These are phyloP conservation scores for Paradoxurus hermaphroditus DNA, from an alignment of 2,113 vertebrate species.

Conservation along the genomic window DNA sequence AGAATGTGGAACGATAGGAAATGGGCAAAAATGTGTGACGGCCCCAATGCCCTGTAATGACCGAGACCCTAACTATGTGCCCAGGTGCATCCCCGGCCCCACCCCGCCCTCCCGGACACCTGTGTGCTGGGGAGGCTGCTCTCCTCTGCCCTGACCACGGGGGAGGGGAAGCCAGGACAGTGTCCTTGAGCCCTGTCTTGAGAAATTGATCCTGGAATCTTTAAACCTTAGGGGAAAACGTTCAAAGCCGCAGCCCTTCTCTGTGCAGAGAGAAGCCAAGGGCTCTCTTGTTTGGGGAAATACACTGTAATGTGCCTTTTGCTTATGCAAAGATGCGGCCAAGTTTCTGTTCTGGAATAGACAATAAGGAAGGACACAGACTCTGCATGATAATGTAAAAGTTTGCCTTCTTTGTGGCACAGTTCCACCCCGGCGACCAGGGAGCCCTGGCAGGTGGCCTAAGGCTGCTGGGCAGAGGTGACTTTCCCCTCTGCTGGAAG, in stretches of 20 bases:
- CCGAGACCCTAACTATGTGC: neutral
- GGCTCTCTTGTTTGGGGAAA: conserved; percentile 39
- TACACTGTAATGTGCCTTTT: neutral
- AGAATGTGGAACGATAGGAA: neutral
- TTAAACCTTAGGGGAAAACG: conserved; percentile 5
- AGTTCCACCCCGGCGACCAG: neutral
- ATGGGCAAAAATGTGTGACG: neutral
- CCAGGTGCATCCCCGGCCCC: too few relatives aligned
- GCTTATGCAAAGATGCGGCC: conserved; percentile 43
- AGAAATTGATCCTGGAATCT: conserved; percentile 63
- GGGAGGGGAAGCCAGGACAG: neutral
- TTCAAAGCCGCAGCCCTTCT: neutral
- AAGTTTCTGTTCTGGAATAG: conserved; percentile 42
- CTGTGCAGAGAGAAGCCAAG: neutral
- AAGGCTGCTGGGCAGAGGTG: neutral
- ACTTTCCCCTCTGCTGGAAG: neutral
- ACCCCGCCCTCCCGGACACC: neutral
- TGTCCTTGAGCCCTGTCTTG: conserved; percentile 43
- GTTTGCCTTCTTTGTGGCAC: neutral
- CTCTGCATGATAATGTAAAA: neutral
- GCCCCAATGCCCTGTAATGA: too few relatives aligned
- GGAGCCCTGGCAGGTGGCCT: neutral
- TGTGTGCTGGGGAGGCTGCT: neutral
- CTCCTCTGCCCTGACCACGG: neutral
- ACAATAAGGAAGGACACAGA: neutral